These are phyloP conservation scores for Benitochromis conjunctus DNA, from an alignment of 2,113 vertebrate genomes.

Conservation along the genomic window DNA sequence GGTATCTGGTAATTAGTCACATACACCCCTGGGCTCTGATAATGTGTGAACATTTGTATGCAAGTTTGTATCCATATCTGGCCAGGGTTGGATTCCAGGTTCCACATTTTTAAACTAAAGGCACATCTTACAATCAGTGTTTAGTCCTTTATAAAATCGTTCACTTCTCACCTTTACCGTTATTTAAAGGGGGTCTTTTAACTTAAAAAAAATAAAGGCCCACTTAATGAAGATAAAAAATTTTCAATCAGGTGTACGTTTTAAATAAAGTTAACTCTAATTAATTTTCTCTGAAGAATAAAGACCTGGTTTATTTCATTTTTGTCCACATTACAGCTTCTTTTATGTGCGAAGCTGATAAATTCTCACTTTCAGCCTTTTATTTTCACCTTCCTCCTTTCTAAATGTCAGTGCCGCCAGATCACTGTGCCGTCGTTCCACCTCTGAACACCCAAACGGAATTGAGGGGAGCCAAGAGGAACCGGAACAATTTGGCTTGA, in stretches of 20 bases:
- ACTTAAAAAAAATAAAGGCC: neutral
- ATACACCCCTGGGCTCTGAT: slow-evolving; percentile 6
- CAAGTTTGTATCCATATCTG: neutral
- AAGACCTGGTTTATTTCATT: neutral
- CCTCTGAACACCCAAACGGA: slow-evolving; percentile 66
- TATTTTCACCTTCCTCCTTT: slow-evolving; percentile 44
- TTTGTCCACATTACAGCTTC: slow-evolving; percentile 4
- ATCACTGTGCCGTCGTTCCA: slow-evolving; percentile 64
- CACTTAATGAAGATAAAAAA: neutral
- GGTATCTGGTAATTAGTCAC: slow-evolving; percentile 39
- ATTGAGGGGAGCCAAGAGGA: slow-evolving; percentile 73
- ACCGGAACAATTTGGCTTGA: slow-evolving; percentile 75
- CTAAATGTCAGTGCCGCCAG: slow-evolving; percentile 64
- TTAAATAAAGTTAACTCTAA: neutral
- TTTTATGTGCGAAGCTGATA: slow-evolving; percentile 39
- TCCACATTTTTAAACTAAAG: neutral
- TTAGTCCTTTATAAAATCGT: neutral
- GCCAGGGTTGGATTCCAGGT: neutral
- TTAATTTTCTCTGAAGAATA: neutral
- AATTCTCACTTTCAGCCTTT: slow-evolving; percentile 52
- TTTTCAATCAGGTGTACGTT: neutral
- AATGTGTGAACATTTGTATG: slow-evolving; percentile 11
- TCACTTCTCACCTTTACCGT: neutral
- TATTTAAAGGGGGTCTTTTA: neutral
- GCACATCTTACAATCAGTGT: neutral